Percentiles rank a stretch among this genome's conserved stretches.
These are phyloP conservation scores for Cyprinella venusta DNA, from an alignment of 2,797 vertebrate genomes.

Conservation along the genomic window DNA sequence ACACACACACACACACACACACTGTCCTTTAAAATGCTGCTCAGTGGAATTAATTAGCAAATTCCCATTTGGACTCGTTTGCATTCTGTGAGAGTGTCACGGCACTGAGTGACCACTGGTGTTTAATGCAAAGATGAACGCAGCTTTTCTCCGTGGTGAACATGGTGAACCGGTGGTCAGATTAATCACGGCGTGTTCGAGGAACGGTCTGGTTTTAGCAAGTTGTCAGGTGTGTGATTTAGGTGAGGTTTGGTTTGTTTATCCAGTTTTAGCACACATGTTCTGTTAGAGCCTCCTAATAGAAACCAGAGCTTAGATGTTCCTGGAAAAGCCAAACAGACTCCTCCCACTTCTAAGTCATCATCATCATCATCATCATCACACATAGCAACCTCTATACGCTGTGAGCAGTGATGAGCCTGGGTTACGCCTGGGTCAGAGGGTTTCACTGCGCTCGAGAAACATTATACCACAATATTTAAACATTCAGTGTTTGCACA, in stretches of 20 bases:
- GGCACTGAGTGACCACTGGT: not conserved
- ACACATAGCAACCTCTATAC: conserved; percentile 31
- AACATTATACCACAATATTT: conserved; percentile 16
- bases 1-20: no score
- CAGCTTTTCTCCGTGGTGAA: not conserved
- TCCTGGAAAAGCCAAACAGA: conserved; percentile 29
- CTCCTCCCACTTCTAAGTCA: not conserved
- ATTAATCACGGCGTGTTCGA: not conserved
- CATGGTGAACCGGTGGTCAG: not conserved
- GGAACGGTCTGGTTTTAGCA: conserved; percentile 1
- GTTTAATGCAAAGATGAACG: not conserved
- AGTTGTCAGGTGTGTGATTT: not conserved
- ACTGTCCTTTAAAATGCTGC: not conserved
- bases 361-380: no score
- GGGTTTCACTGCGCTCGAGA: not conserved
- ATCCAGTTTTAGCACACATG: conserved; percentile 32
- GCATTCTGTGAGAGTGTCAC: not conserved
- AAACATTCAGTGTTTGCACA: conserved; percentile 28
- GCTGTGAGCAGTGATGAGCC: not conserved
- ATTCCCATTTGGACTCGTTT: not conserved
- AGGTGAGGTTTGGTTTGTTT: conserved; percentile 11
- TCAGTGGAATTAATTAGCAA: not conserved
- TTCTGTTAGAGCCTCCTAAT: conserved; percentile 21
- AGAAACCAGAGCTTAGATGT: conserved; percentile 17
- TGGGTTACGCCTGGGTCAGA: not conserved